phyloP scores from a whole-genome alignment of 2,113 vertebrate species.

The Cynocephalus volans region DNA sequence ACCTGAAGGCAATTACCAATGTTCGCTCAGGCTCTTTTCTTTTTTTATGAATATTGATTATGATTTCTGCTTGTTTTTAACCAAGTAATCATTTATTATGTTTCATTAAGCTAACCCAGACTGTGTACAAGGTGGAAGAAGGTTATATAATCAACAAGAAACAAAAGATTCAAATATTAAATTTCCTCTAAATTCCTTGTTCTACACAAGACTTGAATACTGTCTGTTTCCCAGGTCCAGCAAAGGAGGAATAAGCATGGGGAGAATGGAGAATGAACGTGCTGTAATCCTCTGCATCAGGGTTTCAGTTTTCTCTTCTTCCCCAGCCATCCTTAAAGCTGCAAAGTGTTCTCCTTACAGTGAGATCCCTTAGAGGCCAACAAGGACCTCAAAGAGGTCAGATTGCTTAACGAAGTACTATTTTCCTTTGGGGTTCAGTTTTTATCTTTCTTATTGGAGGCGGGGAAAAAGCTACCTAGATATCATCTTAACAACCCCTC shows the following conservation, averaged over 20 bases:
- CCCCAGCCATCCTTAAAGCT: neutral
- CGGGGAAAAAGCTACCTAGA: neutral
- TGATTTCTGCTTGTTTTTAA: neutral
- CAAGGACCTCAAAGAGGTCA: neutral
- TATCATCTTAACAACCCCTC: neutral
- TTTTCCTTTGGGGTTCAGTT: neutral
- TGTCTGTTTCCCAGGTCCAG: neutral
- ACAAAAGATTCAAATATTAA: neutral
- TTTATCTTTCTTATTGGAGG: neutral
- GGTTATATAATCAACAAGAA: constrained; percentile 3
- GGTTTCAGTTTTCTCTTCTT: neutral
- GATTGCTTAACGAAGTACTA: neutral
- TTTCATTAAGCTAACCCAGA: neutral
- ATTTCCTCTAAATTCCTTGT: neutral
- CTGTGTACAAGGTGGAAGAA: neutral
- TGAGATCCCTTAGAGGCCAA: neutral
- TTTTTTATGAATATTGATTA: neutral
- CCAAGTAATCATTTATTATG: neutral
- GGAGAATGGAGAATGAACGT: neutral
- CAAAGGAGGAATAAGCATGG: neutral
- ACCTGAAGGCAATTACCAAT: neutral
- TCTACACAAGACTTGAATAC: neutral
- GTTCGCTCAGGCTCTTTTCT: neutral
- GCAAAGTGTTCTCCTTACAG: neutral
- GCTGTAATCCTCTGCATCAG: neutral